Evolutionary conservation across 1,140 invertebrate genomes (phyloP), one percentile per base, ranked within the genome.

Genomic region (Drosophila sp.): DNA sequence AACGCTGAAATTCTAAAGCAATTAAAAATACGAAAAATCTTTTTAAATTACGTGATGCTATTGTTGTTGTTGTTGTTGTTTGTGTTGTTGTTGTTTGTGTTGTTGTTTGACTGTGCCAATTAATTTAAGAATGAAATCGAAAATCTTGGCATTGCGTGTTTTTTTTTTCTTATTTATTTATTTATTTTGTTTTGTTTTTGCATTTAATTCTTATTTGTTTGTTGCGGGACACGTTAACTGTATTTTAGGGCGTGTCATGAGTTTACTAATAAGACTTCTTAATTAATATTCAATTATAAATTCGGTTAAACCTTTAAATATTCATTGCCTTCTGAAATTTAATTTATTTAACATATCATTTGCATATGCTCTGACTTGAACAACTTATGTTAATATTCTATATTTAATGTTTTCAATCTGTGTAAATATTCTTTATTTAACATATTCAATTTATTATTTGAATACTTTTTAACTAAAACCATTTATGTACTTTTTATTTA

Each of bases 71-170:
- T 54, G n/a, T 48, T 64, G 21, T 50, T 9, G 54, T 18, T n/a
- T n/a, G n/a, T 62, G 29, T 75, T 62, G 13, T 75, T 62, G 43
- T 54, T 71, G 14, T 62, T 76, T 32, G 64, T 75, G 41, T 65
- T 78, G 58, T 66, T 86, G 58, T 69, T 76, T 27, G 41, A 13
- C 50, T 65, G 62, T 72, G 69, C 82, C 75, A 86, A 86, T 86
- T 86, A 87, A 87, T 86, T 86, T 81, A 87, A 87, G 78, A 81
- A 86, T 81, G 82, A 86, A 86, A 81, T 82, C 78, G 82, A 72
- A 87, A 86, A 81, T 78, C 78, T 81, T 77, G 69, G 78, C 81
- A 78, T 63, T 80, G 72, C 50, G 76, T 61, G 32, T 29, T 58
- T 64, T 64, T 43, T 48, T 50, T 41, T 7, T 61, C 25, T 45